phyloP scores from a whole-genome alignment of 30 jellyfish, hydroid and myxozoan genomes.

The Clytia hemisphaerica region DNA sequence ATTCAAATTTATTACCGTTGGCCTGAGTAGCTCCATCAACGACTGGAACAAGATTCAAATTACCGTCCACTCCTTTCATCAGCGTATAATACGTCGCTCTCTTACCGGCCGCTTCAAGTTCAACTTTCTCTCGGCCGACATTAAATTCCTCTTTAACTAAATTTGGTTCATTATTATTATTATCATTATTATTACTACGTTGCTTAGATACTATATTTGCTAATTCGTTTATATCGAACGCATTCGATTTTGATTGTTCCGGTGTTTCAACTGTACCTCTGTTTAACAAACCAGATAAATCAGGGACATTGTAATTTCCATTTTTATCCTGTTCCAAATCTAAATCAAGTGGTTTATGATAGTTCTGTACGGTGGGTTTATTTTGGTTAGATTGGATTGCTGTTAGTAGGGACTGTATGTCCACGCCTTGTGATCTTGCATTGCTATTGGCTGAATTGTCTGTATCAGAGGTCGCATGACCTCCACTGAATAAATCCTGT shows the following conservation, averaged over 20 bases:
- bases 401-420: too few species aligned
- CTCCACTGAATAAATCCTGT: too few species aligned
- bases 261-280: constrained; percentile 11
- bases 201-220: background rate
- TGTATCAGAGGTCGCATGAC: too few species aligned
- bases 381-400: too few species aligned
- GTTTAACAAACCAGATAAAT: constrained; percentile 19
- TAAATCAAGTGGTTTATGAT: constrained; percentile 20
- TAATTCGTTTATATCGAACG: background rate
- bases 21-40: constrained; percentile 71
- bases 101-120: constrained; percentile 76
- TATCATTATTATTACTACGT: background rate
- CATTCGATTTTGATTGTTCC: too few species aligned
- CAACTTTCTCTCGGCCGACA: constrained; percentile 43
- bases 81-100: constrained; percentile 61
- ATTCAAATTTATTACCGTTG: constrained; percentile 43
- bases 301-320: constrained; percentile 21
- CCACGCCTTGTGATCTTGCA: too few species aligned
- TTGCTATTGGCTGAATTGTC: too few species aligned
- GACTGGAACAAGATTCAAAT: constrained; percentile 71
- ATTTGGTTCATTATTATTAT: background rate
- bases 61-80: constrained; percentile 71
- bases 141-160: constrained; percentile 21
- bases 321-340: constrained; percentile 38
- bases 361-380: too few species aligned